Conservation (phyloP, 2,113 vertebrate genomes). For the Penelope pileata region DNA sequence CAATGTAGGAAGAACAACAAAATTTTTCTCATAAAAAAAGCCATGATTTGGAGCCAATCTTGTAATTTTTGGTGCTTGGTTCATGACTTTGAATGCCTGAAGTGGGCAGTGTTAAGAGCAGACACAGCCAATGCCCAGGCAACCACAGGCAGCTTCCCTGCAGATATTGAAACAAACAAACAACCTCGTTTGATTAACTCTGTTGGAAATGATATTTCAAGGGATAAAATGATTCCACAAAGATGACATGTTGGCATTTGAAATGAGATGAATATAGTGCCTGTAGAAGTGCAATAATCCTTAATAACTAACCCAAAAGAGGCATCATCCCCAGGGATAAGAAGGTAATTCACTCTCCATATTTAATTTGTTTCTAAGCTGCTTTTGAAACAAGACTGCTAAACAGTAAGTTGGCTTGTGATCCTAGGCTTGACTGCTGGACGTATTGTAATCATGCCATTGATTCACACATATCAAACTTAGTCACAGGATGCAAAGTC, state of each 20-base stretch:
- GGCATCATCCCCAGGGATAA: conserved; percentile 59
- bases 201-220: conserved; percentile 60
- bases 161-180: conserved; percentile 23
- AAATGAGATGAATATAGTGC: conserved; percentile 62
- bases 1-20: neutral
- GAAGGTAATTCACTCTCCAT: conserved; percentile 56
- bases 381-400: conserved; percentile 62
- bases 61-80: neutral
- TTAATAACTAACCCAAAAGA: conserved; percentile 70
- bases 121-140: conserved; percentile 2
- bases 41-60: neutral
- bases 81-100: neutral
- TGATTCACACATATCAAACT: conserved; percentile 35
- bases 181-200: conserved; percentile 61
- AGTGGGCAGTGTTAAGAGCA: conserved; percentile 11
- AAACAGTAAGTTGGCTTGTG: conserved; percentile 57
- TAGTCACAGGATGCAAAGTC: conserved; percentile 29
- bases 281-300: conserved; percentile 69
- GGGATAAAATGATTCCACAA: conserved; percentile 35
- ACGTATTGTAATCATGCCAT: conserved; percentile 17
- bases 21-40: neutral
- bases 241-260: conserved; percentile 65
- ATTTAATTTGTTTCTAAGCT: conserved; percentile 67
- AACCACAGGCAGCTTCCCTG: conserved; percentile 5
- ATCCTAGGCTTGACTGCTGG: conserved; percentile 58